These are phyloP conservation scores for Dreissena rostriformis DNA, from an alignment of 1,140 invertebrate genomes.

Conservation along the genomic window DNA sequence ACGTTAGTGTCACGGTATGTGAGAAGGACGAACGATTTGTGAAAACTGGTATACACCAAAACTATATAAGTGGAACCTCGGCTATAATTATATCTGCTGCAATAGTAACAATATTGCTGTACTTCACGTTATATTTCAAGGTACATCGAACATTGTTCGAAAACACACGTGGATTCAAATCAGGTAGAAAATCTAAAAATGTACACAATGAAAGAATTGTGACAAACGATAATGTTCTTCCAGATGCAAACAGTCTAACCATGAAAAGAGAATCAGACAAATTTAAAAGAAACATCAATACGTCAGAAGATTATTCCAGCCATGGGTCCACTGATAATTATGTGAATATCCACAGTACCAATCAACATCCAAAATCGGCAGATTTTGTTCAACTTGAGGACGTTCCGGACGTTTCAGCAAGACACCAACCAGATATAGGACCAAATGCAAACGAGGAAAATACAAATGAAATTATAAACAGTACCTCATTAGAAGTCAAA, in stretches of 20 bases:
- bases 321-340: no score
- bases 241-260: neutral
- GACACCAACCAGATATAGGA: no score
- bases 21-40: conserved; percentile 23
- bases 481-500: no score
- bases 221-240: neutral
- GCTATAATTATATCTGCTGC: neutral
- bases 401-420: no score
- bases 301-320: no score
- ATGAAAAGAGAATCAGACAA: neutral
- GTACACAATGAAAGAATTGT: no score
- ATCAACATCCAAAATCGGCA: no score
- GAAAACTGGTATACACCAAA: neutral
- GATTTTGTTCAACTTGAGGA: no score
- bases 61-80: neutral
- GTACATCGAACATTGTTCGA: neutral
- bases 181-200: neutral
- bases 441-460: no score
- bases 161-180: neutral
- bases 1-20: conserved; percentile 11
- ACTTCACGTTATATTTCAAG: neutral
- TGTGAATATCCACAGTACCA: no score
- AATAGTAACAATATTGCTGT: neutral
- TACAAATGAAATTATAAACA: no score
- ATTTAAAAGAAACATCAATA: neutral